Evolutionary conservation across 2,888 invertebrate genomes (phyloP).

Genomic region (Zygaena filipendulae): DNA sequence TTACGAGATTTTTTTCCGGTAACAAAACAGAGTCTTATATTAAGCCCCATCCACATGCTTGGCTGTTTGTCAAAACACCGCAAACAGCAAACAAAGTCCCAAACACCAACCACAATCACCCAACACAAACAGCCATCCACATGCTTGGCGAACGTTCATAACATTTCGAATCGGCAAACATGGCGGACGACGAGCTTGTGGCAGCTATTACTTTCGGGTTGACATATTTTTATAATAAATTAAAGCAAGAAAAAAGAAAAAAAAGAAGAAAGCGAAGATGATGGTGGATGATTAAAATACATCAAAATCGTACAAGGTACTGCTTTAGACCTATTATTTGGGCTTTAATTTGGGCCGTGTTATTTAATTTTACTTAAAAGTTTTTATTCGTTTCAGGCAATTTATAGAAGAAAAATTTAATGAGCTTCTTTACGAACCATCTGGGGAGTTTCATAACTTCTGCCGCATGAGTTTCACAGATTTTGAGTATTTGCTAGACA

Average conservation of each 20-base stretch:
- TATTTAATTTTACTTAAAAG: too few species aligned
- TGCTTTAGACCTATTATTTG: slow-evolving; percentile 6
- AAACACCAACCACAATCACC: slow-evolving; percentile 6
- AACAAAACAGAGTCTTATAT: slow-evolving; percentile 12
- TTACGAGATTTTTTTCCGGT: slow-evolving; percentile 10
- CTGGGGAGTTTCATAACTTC: slow-evolving; percentile 2
- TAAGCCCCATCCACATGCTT: slow-evolving; percentile 10
- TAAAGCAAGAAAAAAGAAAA: not conserved
- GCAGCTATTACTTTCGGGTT: not conserved
- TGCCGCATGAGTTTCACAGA: slow-evolving; percentile 14
- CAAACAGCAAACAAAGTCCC: slow-evolving; percentile 4
- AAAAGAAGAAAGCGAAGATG: slow-evolving; percentile 2
- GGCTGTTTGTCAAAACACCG: slow-evolving; percentile 3
- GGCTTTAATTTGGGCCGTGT: slow-evolving; percentile 1
- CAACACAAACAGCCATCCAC: not conserved
- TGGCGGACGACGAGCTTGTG: not conserved
- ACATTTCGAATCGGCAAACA: not conserved
- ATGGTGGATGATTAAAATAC: slow-evolving; percentile 14
- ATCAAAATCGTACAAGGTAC: slow-evolving; percentile 14
- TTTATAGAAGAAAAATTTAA: slow-evolving; percentile 20
- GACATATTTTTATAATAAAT: not conserved
- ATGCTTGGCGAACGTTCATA: not conserved
- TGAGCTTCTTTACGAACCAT: slow-evolving; percentile 11
- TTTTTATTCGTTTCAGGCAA: slow-evolving; percentile 14
- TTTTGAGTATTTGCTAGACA: slow-evolving; percentile 23